Percentiles rank a stretch among this genome's conserved stretches.
Conservation (phyloP, 2,888 invertebrate species). For the Tetragonula carbonaria region DNA sequence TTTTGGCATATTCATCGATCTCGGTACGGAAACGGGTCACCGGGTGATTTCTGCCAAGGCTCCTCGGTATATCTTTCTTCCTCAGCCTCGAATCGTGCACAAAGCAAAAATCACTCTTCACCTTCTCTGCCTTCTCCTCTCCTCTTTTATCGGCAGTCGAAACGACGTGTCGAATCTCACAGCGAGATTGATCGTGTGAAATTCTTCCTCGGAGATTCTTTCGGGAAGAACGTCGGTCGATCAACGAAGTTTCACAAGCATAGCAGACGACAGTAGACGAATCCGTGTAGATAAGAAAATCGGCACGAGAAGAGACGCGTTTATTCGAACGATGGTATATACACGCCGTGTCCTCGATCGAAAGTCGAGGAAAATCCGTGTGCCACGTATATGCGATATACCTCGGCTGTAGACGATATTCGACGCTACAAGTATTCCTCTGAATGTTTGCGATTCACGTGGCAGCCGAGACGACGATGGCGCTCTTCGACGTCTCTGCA, state of each 20-base stretch:
- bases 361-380: background rate
- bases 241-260: slow-evolving; percentile 14
- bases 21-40: slow-evolving; percentile 61
- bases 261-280: background rate
- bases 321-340: background rate
- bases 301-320: background rate
- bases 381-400: slow-evolving; percentile 32
- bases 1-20: slow-evolving; percentile 51
- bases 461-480: slow-evolving; percentile 69
- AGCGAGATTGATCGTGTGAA: background rate
- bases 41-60: slow-evolving; percentile 22
- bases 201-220: no score
- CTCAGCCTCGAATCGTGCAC: background rate
- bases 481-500: slow-evolving; percentile 70
- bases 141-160: background rate
- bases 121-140: background rate
- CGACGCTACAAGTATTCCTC: slow-evolving; percentile 49
- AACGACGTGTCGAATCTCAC: background rate
- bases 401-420: slow-evolving; percentile 30
- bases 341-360: background rate
- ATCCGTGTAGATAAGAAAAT: background rate
- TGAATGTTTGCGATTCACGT: slow-evolving; percentile 64
- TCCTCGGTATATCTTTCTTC: background rate
- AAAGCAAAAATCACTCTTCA: background rate
- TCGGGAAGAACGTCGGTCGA: background rate